phyloP scores from a whole-genome alignment of 2,888 invertebrate genomes.

The Dysmachus trigonus region DNA sequence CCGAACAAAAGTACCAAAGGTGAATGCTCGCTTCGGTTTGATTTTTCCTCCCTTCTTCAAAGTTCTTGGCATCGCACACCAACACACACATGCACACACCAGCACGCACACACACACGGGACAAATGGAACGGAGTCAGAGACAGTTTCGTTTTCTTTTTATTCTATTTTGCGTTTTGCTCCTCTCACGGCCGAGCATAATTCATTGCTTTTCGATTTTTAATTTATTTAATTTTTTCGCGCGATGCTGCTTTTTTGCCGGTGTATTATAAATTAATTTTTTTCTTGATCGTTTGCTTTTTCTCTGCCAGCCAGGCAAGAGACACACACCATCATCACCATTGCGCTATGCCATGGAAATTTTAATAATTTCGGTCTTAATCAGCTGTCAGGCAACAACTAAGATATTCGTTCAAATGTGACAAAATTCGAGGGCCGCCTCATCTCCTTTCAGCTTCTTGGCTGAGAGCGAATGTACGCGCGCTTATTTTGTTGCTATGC shows the following conservation, averaged over 20 bases:
- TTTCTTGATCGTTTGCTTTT: background rate
- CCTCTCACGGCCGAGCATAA: background rate
- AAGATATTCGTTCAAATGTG: background rate
- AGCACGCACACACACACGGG: slow-evolving; percentile 13
- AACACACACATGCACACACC: no score
- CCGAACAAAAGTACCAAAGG: slow-evolving; percentile 47
- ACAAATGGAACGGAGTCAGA: background rate
- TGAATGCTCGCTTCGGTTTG: slow-evolving; percentile 48
- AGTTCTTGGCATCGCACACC: slow-evolving; percentile 30
- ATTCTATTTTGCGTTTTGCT: background rate
- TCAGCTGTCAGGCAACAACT: background rate
- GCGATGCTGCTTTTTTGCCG: background rate
- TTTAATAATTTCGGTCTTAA: background rate
- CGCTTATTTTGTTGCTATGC: background rate
- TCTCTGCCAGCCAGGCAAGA: background rate
- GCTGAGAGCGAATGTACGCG: background rate
- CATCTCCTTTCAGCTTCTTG: background rate
- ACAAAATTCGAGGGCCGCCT: background rate
- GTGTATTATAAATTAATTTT: background rate
- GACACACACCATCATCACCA: no score
- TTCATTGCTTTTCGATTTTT: background rate
- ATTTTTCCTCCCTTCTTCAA: slow-evolving; percentile 39
- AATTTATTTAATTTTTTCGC: slow-evolving; percentile 1
- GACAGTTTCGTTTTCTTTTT: background rate
- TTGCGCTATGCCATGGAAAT: background rate